Conservation (phyloP, 2,797 vertebrate genomes). For the Erethizon dorsatum region DNA sequence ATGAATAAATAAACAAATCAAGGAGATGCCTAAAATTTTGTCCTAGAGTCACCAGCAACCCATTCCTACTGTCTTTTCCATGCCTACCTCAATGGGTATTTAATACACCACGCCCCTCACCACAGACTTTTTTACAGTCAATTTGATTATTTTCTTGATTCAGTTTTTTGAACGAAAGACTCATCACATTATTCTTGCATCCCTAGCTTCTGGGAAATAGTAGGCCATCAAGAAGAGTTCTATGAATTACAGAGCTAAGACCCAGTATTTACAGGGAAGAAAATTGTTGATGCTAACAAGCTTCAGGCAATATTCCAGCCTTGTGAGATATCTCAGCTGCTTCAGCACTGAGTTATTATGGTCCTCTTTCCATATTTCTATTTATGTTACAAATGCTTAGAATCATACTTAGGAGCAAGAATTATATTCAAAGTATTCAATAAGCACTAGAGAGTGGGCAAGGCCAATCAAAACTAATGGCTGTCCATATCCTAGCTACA, state of each 20-base stretch:
- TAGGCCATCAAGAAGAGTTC: not conserved
- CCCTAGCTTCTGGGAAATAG: not conserved
- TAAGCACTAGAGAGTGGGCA: not conserved
- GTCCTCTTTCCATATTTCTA: not conserved
- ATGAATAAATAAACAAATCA: not conserved
- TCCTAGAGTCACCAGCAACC: not conserved
- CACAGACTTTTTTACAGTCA: not conserved
- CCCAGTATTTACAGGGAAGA: not conserved
- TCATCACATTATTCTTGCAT: not conserved
- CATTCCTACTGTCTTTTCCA: not conserved
- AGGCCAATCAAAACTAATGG: not conserved
- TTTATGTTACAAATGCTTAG: not conserved
- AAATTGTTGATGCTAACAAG: not conserved
- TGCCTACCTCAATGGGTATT: not conserved
- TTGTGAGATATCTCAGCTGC: not conserved
- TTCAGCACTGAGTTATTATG: not conserved
- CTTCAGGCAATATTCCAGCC: not conserved
- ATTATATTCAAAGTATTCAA: not conserved
- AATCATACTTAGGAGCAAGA: not conserved
- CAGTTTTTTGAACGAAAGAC: not conserved
- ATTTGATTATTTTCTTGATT: slow-evolving; percentile 28
- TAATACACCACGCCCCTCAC: not conserved
- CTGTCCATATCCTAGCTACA: not conserved
- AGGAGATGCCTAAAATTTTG: not conserved
- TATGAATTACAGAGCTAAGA: not conserved